Base-by-base conservation (phyloP, 2,888 invertebrate species). In the Pseudococcus viburni region DNA sequence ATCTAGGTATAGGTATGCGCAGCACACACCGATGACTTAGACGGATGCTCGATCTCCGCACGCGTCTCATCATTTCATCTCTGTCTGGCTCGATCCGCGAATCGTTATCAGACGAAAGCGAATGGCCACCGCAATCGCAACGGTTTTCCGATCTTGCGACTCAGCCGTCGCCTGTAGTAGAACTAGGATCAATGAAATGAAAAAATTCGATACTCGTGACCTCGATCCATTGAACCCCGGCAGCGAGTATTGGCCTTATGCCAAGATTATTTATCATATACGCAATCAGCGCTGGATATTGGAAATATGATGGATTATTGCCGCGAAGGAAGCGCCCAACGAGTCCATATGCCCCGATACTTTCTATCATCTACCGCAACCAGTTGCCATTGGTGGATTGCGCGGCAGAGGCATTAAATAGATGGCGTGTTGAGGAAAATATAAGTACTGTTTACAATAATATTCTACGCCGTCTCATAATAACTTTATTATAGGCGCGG, bases 131-230 rank as follows among this genome's bases (percentile, higher is more conserved):
- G 64, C 3, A 22, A 64, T 64, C 19, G 22, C 22, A 64, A 64
- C 64, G 11, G 22, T 22, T 64, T 22, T 64, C 11, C 59, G n/a
- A 55, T 55, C 55, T 55, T 15, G 5, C 55, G 6, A 1, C 5
- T 7, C 59, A 19, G 6, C 7, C n/a, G 7, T 19, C 59, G 59
- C 19, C 7, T 9, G 26, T 33, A 33, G 26, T 33, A 33, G 26
- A 33, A 33, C 26, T 59, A 64, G 22, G 22, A 64, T 64, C 64
- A 64, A 64, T 64, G 64, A 64, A 64, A 64, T 22, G 22, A 64
- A 64, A 64, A 64, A 64, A 64, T 64, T 64, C 22, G 22, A 64
- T 59, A 59, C 59, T 59, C 22, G 64, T 22, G 64, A 64, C 22
- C 22, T 64, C 64, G 64, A 64, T 64, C 19, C 64, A 64, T 11